These are phyloP conservation scores for Myotis findleyi DNA, from an alignment of 2,797 vertebrate species.

Conservation along the genomic window DNA sequence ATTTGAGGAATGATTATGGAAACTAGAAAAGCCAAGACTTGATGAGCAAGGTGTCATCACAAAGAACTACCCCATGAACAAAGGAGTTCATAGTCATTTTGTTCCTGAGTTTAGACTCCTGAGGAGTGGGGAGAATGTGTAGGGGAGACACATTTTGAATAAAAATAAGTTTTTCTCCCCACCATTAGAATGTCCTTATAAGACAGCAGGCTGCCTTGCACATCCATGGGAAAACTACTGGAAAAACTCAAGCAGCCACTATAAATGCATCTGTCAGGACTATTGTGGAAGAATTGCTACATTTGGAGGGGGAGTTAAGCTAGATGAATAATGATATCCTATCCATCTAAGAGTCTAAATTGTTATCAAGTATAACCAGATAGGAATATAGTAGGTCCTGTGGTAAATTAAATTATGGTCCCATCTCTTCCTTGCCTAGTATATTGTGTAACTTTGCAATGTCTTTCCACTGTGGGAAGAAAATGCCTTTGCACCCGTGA, in stretches of 20 bases:
- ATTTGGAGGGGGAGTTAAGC: not conserved
- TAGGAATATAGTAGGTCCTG: not conserved
- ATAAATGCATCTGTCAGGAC: not conserved
- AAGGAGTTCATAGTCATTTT: not conserved
- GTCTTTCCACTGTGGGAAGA: not conserved
- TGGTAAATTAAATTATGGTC: not conserved
- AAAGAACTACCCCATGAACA: not conserved
- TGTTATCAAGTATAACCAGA: slow-evolving; percentile 13
- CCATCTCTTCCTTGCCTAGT: not conserved
- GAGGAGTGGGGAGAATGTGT: not conserved
- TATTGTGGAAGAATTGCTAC: not conserved
- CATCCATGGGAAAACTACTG: not conserved
- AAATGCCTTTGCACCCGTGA: not conserved
- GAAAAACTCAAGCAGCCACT: not conserved
- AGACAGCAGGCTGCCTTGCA: not conserved
- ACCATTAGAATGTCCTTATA: not conserved
- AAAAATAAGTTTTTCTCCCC: not conserved
- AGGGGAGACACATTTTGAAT: not conserved
- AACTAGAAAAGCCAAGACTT: slow-evolving; percentile 3
- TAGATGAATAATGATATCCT: not conserved
- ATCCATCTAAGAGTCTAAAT: not conserved
- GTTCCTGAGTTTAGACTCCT: not conserved
- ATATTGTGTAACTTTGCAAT: not conserved
- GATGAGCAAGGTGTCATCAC: not conserved
- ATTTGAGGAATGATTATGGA: not conserved